A percentile compares a stretch with the other conserved stretches of the same genome.
Conservation (phyloP, 2,797 vertebrate genomes). For the Pipistrellus pygmaeus region DNA sequence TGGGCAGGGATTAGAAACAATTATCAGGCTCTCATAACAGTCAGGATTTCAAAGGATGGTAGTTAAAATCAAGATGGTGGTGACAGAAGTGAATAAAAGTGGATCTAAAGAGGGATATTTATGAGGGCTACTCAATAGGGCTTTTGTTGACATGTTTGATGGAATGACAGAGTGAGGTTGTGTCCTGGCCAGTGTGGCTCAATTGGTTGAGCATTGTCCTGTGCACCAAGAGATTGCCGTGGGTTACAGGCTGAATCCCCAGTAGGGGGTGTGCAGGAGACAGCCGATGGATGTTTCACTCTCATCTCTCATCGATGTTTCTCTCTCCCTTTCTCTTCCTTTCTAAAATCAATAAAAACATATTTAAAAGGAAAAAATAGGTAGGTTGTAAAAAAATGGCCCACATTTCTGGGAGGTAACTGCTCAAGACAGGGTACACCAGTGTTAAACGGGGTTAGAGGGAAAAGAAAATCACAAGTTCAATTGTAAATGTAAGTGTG, state of each 20-base stretch:
- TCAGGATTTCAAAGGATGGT: not conserved
- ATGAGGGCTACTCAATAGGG: not conserved
- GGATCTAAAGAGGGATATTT: not conserved
- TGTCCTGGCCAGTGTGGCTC: not conserved
- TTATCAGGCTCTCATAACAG: not conserved
- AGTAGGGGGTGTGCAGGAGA: not conserved
- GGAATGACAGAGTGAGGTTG: not conserved
- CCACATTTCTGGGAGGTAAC: not conserved
- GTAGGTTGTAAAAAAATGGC: not conserved
- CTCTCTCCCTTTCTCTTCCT: not conserved
- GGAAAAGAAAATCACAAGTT: not conserved
- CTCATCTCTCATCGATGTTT: not conserved
- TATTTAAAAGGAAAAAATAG: not conserved
- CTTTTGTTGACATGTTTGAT: not conserved
- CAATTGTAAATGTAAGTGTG: not conserved
- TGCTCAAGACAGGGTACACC: not conserved
- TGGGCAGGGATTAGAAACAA: rapidly evolving
- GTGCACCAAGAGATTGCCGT: not conserved
- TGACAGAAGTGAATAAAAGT: not conserved
- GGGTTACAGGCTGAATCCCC: not conserved
- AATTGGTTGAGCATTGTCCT: not conserved
- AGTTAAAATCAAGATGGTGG: not conserved
- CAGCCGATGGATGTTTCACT: not conserved
- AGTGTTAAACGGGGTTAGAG: too few relatives aligned
- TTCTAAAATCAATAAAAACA: not conserved